These are phyloP conservation scores for Ptyas mucosa DNA, from an alignment of 2,113 vertebrate species.

Conservation along the genomic window DNA sequence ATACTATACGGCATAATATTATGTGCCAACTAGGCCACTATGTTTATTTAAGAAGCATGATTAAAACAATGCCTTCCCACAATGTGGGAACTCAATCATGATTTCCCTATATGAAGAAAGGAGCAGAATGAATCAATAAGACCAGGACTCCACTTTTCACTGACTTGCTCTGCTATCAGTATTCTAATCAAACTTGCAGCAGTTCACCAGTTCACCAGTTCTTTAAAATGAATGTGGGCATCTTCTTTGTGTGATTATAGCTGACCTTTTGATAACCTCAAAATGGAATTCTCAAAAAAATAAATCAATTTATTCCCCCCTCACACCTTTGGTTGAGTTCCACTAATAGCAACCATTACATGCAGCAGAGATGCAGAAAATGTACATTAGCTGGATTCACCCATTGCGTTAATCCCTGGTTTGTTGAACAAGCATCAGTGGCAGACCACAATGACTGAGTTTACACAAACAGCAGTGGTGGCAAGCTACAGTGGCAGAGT, in stretches of 20 bases:
- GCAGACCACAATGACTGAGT: background rate
- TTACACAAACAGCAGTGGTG: background rate
- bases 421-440: background rate
- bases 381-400: background rate
- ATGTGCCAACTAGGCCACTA: background rate
- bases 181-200: background rate
- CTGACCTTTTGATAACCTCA: background rate
- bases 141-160: background rate
- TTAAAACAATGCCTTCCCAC: background rate
- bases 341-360: background rate
- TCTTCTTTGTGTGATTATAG: background rate
- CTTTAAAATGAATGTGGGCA: background rate
- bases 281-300: background rate
- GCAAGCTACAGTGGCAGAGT: background rate
- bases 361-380: background rate
- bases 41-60: background rate
- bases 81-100: background rate
- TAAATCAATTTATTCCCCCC: background rate
- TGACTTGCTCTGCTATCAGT: background rate
- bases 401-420: background rate
- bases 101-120: background rate
- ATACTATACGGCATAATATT: background rate
- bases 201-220: background rate
- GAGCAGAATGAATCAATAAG: background rate
- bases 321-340: background rate